A percentile compares a stretch with the other conserved stretches of the same genome.
Evolutionary conservation across 2,888 invertebrate genomes (phyloP).

Genomic region (Nasonia oneida): DNA sequence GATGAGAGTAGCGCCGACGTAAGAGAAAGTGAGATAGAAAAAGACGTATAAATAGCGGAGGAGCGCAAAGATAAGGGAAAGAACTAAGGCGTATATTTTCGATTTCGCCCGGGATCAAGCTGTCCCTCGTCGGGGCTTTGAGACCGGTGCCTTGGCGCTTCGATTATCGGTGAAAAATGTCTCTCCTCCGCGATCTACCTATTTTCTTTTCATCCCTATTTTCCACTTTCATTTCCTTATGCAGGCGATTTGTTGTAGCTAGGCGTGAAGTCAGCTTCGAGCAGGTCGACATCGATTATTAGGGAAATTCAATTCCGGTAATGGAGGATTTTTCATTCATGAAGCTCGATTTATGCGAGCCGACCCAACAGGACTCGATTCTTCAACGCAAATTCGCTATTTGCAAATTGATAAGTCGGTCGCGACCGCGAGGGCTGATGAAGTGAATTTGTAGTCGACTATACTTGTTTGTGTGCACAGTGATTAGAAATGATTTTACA

Average conservation of each 20-base stretch:
- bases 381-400: neutral
- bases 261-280: neutral
- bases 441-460: no score
- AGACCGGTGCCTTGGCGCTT: neutral
- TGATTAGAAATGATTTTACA: no score
- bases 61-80: neutral
- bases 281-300: constrained; percentile 25
- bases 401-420: no score
- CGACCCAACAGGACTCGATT: neutral
- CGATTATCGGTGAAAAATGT: constrained; percentile 49
- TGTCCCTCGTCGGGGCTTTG: constrained; percentile 35
- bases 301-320: constrained; percentile 24
- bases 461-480: no score
- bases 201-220: neutral
- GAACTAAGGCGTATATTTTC: constrained; percentile 23
- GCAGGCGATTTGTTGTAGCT: neutral
- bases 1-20: constrained; percentile 15
- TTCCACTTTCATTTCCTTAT: neutral
- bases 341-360: neutral
- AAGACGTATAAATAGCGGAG: neutral
- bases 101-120: constrained; percentile 41
- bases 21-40: constrained; percentile 17
- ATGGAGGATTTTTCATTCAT: constrained; percentile 32
- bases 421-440: no score
- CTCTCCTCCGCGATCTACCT: constrained; percentile 10